These are phyloP conservation scores for Temnothorax nylanderi DNA, from an alignment of 1,140 invertebrate species.

Conservation along the genomic window DNA sequence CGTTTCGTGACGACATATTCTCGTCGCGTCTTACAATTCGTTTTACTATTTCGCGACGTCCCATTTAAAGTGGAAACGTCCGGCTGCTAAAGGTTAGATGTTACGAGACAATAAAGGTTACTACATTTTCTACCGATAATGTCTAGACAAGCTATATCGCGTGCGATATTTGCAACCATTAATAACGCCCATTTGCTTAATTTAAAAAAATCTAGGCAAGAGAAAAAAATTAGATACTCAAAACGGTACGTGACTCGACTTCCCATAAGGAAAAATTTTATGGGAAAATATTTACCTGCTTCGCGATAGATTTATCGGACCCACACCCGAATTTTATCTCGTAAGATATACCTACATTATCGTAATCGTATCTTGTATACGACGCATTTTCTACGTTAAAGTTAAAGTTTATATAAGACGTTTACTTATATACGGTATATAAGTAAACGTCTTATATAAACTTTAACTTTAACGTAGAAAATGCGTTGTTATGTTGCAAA, in stretches of 20 bases:
- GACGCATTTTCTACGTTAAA: not conserved
- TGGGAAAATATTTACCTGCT: slow-evolving; percentile 34
- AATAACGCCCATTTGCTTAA: not conserved
- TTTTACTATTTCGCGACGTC: slow-evolving; percentile 26
- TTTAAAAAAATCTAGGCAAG: not conserved
- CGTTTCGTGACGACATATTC: not conserved
- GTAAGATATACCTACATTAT: slow-evolving; percentile 17
- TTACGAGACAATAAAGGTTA: slow-evolving; percentile 48
- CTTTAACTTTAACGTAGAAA: not conserved
- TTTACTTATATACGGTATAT: too few relatives aligned
- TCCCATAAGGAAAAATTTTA: not conserved
- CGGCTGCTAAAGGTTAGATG: slow-evolving; percentile 40
- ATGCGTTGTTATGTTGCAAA: not conserved
- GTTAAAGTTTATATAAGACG: slow-evolving; percentile 1
- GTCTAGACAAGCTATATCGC: slow-evolving; percentile 5
- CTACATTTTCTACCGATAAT: slow-evolving; percentile 11
- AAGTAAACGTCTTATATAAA: slow-evolving; percentile 1
- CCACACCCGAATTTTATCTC: slow-evolving; percentile 46
- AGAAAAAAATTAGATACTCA: slow-evolving; percentile 14
- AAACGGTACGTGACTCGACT: slow-evolving; percentile 21
- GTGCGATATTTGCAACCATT: slow-evolving; percentile 7
- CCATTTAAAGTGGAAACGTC: slow-evolving; percentile 21
- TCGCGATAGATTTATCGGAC: slow-evolving; percentile 24
- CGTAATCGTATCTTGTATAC: not conserved
- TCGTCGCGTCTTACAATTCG: not conserved